phyloP scores from a whole-genome alignment of 30 jellyfish, hydroid and myxozoan genomes.

The Pelagia noctiluca region DNA sequence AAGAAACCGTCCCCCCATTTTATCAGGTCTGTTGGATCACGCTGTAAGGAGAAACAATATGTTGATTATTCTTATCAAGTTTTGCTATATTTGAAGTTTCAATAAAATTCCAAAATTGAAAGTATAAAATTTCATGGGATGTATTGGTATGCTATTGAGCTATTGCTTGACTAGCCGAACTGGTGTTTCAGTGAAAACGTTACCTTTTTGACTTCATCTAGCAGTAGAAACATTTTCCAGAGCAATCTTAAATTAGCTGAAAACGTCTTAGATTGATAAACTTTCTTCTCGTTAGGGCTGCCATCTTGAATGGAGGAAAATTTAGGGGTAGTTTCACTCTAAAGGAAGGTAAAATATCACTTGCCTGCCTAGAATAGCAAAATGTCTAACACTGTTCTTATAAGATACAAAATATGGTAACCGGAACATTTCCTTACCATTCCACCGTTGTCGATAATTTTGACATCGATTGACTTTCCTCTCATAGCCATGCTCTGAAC shows the following conservation, averaged over 20 bases:
- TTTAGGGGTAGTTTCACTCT: not conserved
- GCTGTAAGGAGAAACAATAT: constrained; percentile 25
- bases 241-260: no score
- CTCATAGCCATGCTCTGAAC: constrained; percentile 44
- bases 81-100: not conserved
- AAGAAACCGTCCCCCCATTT: constrained; percentile 83
- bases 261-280: no score
- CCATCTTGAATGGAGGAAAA: no score
- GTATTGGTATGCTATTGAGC: not conserved
- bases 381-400: not conserved
- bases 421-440: constrained; percentile 29
- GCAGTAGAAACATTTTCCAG: not conserved
- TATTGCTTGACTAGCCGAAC: not conserved
- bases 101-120: not conserved
- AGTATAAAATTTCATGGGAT: not conserved
- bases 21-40: constrained; percentile 71
- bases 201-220: not conserved
- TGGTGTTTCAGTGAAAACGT: not conserved
- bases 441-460: constrained; percentile 70
- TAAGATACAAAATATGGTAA: not conserved
- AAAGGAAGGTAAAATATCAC: not conserved
- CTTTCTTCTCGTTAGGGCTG: no score
- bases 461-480: constrained; percentile 63
- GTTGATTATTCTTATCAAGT: not conserved
- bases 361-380: not conserved